A percentile compares a stretch with the other conserved stretches of the same genome.
Evolutionary conservation across 1,140 invertebrate genomes (phyloP).

Genomic region (Eulimnadia texana): DNA sequence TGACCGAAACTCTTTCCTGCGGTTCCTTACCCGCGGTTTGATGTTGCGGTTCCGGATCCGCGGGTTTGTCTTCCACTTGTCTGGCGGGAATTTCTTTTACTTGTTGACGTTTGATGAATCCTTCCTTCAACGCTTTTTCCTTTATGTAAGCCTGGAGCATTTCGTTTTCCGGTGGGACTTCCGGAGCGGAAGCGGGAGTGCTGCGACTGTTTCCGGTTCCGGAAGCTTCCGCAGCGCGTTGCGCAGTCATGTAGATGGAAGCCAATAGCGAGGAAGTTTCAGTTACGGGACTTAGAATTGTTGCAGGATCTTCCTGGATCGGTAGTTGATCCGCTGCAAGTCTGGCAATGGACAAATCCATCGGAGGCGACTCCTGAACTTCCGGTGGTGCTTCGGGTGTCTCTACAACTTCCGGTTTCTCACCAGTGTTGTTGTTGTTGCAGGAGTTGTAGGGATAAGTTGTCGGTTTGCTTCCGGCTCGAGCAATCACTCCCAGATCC

Average conservation of each 20-base stretch:
- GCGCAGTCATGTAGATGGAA: constrained; percentile 32
- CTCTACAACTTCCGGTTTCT: constrained; percentile 5
- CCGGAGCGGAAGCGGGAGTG: background rate
- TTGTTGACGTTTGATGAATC: constrained; percentile 50
- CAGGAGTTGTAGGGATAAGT: constrained; percentile 18
- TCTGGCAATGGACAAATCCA: constrained; percentile 23
- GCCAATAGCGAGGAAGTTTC: constrained; percentile 42
- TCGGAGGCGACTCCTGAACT: background rate
- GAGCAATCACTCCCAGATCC: constrained; percentile 36
- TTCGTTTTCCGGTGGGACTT: constrained; percentile 8
- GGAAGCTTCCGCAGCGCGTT: background rate
- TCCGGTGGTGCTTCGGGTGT: constrained; percentile 7
- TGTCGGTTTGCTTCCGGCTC: constrained; percentile 16
- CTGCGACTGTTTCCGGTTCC: background rate
- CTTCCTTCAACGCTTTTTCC: constrained; percentile 53
- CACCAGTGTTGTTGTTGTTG: background rate
- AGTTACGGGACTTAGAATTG: constrained; percentile 41
- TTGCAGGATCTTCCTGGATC: constrained; percentile 26
- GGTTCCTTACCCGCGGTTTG: background rate
- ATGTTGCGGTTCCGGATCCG: background rate
- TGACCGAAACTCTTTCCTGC: constrained; percentile 3
- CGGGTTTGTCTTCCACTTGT: background rate
- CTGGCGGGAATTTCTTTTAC: constrained; percentile 16
- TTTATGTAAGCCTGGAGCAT: constrained; percentile 59
- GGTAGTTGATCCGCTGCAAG: constrained; percentile 43